Conservation (phyloP, 2,113 vertebrate genomes). For the Pungitius pungitius region DNA sequence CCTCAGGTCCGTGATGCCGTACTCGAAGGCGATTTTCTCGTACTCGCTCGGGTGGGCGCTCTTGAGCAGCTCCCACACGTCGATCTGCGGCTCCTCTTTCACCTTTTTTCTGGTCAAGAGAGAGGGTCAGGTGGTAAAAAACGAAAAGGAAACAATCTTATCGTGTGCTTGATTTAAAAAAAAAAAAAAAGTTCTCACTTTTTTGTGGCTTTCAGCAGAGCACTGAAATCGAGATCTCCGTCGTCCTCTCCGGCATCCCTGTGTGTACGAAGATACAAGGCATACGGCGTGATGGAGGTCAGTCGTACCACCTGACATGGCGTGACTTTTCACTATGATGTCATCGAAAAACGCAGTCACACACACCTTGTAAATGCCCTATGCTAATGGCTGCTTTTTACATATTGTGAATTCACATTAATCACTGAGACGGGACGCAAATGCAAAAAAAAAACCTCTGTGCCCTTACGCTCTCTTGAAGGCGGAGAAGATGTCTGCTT, state of each 20-base stretch:
- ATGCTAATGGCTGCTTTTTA: background rate
- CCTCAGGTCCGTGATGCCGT: slow-evolving; percentile 92
- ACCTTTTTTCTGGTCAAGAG: slow-evolving; percentile 80
- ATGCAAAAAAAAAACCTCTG: slow-evolving; percentile 16
- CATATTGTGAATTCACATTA: slow-evolving; percentile 4
- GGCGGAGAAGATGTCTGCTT: slow-evolving; percentile 79
- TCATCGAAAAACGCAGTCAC: background rate
- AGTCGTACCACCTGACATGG: slow-evolving; percentile 2
- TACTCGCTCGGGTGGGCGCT: slow-evolving; percentile 91
- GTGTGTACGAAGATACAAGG: slow-evolving; percentile 17
- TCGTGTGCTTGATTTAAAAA: background rate
- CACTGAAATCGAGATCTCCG: slow-evolving; percentile 89
- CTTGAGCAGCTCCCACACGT: slow-evolving; percentile 90
- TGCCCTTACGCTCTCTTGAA: slow-evolving; percentile 87
- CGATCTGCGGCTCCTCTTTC: slow-evolving; percentile 74
- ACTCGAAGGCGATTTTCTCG: slow-evolving; percentile 91
- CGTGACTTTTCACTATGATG: background rate
- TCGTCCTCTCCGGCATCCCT: slow-evolving; percentile 84
- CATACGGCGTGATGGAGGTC: background rate
- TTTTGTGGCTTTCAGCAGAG: slow-evolving; percentile 87
- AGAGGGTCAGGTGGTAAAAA: background rate
- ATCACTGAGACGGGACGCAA: slow-evolving; percentile 16
- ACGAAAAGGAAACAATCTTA: background rate
- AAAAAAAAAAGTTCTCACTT: slow-evolving; percentile 73
- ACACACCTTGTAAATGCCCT: slow-evolving; percentile 23